phyloP scores from a whole-genome alignment of 2,113 vertebrate genomes.

The Etheostoma spectabile region DNA sequence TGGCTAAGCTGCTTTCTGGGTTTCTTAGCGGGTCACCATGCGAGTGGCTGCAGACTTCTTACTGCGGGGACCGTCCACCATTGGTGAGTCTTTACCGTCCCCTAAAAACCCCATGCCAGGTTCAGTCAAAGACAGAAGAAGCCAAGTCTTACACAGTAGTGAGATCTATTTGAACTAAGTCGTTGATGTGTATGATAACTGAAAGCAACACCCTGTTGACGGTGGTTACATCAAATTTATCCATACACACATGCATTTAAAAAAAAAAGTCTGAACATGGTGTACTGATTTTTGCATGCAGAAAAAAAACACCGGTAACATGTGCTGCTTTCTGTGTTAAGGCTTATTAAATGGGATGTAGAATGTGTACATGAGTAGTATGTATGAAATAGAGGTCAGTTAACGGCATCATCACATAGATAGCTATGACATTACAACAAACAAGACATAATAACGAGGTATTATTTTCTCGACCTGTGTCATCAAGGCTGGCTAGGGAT shows the following conservation, averaged over 20 bases:
- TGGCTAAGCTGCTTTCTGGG: conserved; percentile 95
- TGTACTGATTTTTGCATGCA: background rate
- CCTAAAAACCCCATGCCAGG: conserved; percentile 50
- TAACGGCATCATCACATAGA: background rate
- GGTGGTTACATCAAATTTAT: background rate
- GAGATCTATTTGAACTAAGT: background rate
- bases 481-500: conserved; percentile 89
- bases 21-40: conserved; percentile 95
- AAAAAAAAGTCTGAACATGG: background rate
- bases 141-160: background rate
- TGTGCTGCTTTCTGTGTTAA: background rate
- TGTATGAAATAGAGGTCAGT: background rate
- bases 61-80: conserved; percentile 70
- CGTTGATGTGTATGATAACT: background rate
- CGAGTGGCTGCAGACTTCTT: conserved; percentile 87
- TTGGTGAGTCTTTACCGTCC: conserved; percentile 83
- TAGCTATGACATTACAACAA: background rate
- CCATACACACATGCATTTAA: no score
- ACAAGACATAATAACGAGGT: background rate
- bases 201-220: background rate
- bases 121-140: conserved; percentile 13
- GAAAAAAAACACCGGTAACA: background rate
- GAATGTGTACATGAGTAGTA: background rate
- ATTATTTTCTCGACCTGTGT: conserved; percentile 83
- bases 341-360: background rate